Evolutionary conservation across 2,797 vertebrate species (phyloP).

Genomic region (Sebastes variabilis): DNA sequence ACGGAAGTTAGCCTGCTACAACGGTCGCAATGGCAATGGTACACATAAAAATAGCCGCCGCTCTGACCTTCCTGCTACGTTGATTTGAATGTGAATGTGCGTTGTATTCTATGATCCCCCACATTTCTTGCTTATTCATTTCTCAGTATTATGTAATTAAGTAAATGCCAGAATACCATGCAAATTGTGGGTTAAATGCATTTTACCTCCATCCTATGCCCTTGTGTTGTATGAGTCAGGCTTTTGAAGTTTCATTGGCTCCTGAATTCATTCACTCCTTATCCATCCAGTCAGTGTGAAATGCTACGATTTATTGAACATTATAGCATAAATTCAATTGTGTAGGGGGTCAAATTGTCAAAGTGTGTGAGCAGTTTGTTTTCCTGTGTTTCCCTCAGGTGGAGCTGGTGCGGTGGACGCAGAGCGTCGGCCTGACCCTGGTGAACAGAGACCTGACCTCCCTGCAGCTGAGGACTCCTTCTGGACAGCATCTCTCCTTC

Average conservation of each 20-base stretch:
- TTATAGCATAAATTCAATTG: background rate
- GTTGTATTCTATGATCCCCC: too few species aligned
- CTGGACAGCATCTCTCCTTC: constrained; percentile 93
- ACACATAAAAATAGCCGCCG: too few species aligned
- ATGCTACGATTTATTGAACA: background rate
- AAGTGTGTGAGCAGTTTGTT: background rate
- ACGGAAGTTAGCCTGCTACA: too few species aligned
- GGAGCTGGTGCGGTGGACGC: constrained; percentile 95
- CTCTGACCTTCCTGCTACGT: too few species aligned
- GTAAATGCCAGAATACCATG: background rate
- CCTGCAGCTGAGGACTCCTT: constrained; percentile 93
- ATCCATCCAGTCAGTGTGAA: background rate
- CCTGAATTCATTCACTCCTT: background rate
- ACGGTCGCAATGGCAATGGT: too few species aligned
- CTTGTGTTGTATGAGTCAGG: background rate
- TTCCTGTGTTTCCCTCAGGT: constrained; percentile 79
- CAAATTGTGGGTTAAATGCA: background rate
- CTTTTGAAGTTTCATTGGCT: background rate
- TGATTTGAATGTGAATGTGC: too few species aligned
- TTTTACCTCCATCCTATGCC: background rate
- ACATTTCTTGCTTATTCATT: background rate
- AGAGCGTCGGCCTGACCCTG: constrained; percentile 95
- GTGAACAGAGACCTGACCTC: constrained; percentile 93
- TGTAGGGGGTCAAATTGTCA: background rate
- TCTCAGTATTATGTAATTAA: too few species aligned